These are phyloP conservation scores for Tupaia tana DNA, from an alignment of 2,113 vertebrate species.

Conservation along the genomic window DNA sequence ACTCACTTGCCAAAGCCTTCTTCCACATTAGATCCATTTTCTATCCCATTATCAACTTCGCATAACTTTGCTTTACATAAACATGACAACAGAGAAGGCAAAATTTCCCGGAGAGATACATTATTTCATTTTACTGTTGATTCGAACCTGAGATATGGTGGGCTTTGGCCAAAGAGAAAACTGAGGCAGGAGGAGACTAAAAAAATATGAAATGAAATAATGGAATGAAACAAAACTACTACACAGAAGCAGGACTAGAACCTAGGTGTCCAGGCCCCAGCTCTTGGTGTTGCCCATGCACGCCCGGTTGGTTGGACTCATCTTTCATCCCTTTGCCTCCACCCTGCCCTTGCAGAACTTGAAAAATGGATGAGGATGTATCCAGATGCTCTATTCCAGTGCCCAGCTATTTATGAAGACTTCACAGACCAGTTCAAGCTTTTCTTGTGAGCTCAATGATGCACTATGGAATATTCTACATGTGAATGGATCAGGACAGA, in stretches of 20 bases:
- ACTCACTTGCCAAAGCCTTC: constrained; percentile 14
- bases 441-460: not conserved
- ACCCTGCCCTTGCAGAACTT: not conserved
- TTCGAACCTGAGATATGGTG: not conserved
- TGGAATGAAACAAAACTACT: not conserved
- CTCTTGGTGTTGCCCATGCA: not conserved
- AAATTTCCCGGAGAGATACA: not conserved
- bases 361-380: too few relatives aligned
- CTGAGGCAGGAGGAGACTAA: not conserved
- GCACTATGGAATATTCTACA: not conserved
- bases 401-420: not conserved
- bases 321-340: not conserved
- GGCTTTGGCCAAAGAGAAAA: not conserved
- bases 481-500: not conserved
- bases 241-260: not conserved
- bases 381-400: not conserved
- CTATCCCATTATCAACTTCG: not conserved
- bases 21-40: constrained; percentile 32
- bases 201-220: not conserved
- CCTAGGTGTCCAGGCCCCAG: not conserved
- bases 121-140: not conserved
- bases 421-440: not conserved
- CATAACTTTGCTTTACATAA: not conserved
- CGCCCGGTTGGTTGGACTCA: not conserved
- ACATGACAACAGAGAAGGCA: not conserved